Evolutionary conservation across 1,140 invertebrate species (phyloP), one percentile per base, ranked within the genome.

Genomic region (Coelopa frigida): DNA sequence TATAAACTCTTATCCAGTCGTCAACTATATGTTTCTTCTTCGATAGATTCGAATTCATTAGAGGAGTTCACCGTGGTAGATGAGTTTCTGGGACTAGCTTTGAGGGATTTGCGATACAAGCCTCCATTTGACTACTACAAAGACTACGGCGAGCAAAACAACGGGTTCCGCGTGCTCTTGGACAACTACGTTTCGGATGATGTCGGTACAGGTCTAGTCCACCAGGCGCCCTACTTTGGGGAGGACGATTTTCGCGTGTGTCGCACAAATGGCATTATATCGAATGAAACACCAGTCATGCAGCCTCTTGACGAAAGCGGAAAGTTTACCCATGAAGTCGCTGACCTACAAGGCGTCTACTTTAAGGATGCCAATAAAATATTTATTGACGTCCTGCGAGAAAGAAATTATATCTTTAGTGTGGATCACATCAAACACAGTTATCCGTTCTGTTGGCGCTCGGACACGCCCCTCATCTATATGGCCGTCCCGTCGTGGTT

Each of bases 391-490:
- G 67, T 80, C 50, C 70, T 99, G 24, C 94, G 94, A 68, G 71
- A 75, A 6, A 74, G 74, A 3, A 85, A 84, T 2, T 78, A 84
- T 51, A 68, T 99, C 5, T 72, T 99, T 5, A 79, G 86, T 50
- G 74, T 79, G 47, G 77, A 82, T 5, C 84, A 86, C 44, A 74
- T 81, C 3, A 95, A 92, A 61, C 97, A 99, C 69, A 97, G 84
- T 73, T 99, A 99, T 72, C 97, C 97, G 14, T 99, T 90, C 68
- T 99, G 97, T 68, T 99, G 96, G 95, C 76, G 97, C 48, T 99
- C 96, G 3, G 95, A 99, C 57, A 99, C 95, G 0, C 96, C 97
- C 0, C 78, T 99, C 3, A 93, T 99, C 53, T 99, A 99, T 64
- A 90, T 89, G 68, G 94, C 95, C 18, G 91, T 99, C 8, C 95